Evolutionary conservation across 2,888 invertebrate species (phyloP).

Genomic region (Blastobasis adustella): DNA sequence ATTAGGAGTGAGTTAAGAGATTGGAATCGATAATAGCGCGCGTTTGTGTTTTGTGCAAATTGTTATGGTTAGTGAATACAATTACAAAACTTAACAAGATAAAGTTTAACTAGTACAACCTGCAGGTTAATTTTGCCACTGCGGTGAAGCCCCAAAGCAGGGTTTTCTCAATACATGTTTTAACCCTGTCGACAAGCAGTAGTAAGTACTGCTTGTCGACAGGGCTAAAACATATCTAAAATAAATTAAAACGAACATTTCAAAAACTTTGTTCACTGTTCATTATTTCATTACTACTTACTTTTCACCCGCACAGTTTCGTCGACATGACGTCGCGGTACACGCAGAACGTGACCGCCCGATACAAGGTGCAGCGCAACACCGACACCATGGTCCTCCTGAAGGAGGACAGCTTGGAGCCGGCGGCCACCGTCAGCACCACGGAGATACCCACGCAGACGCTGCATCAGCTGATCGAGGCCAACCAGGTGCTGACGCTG

Average conservation of each 20-base stretch:
- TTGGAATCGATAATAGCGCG: neutral
- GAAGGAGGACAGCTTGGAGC: conserved; percentile 87
- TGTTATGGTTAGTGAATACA: too few relatives aligned
- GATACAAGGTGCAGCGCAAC: conserved; percentile 81
- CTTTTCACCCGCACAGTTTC: conserved; percentile 66
- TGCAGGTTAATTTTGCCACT: too few relatives aligned
- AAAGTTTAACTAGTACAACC: too few relatives aligned
- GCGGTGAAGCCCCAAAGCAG: too few relatives aligned
- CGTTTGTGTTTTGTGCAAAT: neutral
- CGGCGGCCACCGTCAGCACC: conserved; percentile 92
- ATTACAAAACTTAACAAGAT: too few relatives aligned
- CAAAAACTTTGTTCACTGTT: too few relatives aligned
- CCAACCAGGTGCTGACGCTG: conserved; percentile 90
- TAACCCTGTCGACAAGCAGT: too few relatives aligned
- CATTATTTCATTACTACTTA: neutral
- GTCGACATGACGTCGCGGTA: conserved; percentile 77
- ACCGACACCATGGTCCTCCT: conserved; percentile 83
- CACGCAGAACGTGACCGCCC: conserved; percentile 76
- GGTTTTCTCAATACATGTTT: too few relatives aligned
- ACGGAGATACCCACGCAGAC: conserved; percentile 91
- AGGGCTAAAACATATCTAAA: too few relatives aligned
- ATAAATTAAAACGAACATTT: too few relatives aligned
- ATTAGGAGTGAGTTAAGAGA: neutral
- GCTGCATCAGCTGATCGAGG: conserved; percentile 89
- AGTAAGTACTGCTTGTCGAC: too few relatives aligned